Evolutionary conservation across 2,113 vertebrate genomes (phyloP).

Genomic region (Marcusenius ussheri): DNA sequence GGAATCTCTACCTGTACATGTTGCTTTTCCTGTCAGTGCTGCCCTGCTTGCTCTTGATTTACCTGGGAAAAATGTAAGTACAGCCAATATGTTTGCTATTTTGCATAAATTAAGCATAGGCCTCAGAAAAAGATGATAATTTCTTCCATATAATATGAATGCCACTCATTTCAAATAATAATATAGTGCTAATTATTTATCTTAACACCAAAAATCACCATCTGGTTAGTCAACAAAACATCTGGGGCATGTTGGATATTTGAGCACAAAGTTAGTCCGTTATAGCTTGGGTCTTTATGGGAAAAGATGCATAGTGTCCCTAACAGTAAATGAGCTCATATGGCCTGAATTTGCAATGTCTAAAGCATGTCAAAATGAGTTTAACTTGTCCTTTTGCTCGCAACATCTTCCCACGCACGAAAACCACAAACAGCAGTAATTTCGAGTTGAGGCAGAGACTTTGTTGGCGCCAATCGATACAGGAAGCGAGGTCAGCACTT

Average conservation of each 20-base stretch:
- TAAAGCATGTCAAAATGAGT: not conserved
- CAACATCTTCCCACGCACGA: not conserved
- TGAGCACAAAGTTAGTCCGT: not conserved
- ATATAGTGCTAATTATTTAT: not conserved
- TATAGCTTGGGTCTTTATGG: not conserved
- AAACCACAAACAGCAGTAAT: not conserved
- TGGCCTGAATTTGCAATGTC: not conserved
- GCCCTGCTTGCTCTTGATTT: not conserved
- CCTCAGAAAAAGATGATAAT: not conserved
- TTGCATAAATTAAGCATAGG: not conserved
- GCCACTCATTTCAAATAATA: not conserved
- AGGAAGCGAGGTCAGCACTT: not conserved
- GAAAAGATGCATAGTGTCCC: not conserved
- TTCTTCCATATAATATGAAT: not conserved
- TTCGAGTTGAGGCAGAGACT: not conserved
- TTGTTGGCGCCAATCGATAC: not conserved
- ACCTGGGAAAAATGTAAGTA: constrained; percentile 33
- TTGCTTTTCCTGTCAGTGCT: constrained; percentile 15
- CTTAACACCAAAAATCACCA: not conserved
- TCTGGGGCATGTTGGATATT: not conserved
- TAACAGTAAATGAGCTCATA: constrained; percentile 10
- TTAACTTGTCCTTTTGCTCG: constrained; percentile 5
- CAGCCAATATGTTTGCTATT: not conserved
- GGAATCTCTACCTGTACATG: not conserved
- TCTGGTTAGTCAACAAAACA: not conserved